These are phyloP conservation scores for Stenichneumon culpator DNA, from an alignment of 2,888 invertebrate genomes.

Conservation along the genomic window DNA sequence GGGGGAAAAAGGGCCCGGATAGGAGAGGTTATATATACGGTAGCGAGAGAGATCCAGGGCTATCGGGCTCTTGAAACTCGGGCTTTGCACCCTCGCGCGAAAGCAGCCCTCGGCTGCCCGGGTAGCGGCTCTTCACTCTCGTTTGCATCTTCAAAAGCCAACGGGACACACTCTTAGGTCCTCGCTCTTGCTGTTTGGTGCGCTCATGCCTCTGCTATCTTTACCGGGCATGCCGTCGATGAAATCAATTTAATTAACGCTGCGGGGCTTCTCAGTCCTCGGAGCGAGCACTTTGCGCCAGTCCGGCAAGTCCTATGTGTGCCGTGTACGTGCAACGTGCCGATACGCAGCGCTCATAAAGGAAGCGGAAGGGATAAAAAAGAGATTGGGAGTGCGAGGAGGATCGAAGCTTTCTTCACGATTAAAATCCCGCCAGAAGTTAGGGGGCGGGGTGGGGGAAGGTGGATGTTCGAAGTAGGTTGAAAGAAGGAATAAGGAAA, in stretches of 20 bases:
- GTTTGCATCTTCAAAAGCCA: constrained; percentile 53
- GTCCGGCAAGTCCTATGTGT: not conserved
- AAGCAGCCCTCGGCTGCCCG: constrained; percentile 25
- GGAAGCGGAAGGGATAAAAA: constrained; percentile 34
- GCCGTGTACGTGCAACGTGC: constrained; percentile 7
- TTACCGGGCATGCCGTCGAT: constrained; percentile 35
- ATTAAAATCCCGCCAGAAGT: constrained; percentile 61
- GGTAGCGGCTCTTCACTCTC: constrained; percentile 47
- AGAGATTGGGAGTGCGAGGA: not conserved
- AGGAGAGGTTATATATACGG: not conserved
- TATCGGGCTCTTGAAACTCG: constrained; percentile 15
- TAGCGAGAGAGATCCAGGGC: constrained; percentile 5
- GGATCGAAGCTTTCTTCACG: constrained; percentile 66
- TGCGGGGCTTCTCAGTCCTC: not conserved
- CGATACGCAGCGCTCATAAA: constrained; percentile 47
- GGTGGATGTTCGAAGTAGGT: not conserved
- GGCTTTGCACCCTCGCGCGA: constrained; percentile 17
- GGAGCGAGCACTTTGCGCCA: constrained; percentile 41
- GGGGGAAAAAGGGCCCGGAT: too few species aligned
- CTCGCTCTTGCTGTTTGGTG: not conserved
- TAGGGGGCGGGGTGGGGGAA: not conserved
- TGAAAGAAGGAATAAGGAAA: constrained; percentile 2
- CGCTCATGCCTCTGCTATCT: not conserved
- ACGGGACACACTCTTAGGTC: constrained; percentile 10
- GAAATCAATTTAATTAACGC: constrained; percentile 68